Conservation (phyloP, 1,140 invertebrate genomes). For the Anastrepha ludens region DNA sequence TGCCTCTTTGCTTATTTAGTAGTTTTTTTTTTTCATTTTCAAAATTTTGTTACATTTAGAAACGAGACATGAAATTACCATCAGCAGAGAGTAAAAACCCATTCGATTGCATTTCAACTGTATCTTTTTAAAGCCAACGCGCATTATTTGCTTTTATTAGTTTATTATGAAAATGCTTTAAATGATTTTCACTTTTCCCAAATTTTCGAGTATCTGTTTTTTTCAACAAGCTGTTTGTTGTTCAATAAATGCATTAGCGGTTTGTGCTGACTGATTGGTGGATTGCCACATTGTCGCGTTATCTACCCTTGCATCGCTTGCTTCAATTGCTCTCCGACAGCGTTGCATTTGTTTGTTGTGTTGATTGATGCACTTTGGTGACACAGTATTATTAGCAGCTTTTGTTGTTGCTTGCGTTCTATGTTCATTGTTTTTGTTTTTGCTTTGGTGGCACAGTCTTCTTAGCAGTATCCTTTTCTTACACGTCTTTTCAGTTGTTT, state of each 20-base stretch:
- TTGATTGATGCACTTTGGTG: slow-evolving; percentile 45
- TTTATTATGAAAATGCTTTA: slow-evolving; percentile 29
- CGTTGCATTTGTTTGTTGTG: slow-evolving; percentile 22
- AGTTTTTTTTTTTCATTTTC: too few species aligned
- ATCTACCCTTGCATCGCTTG: not conserved
- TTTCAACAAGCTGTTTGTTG: slow-evolving; percentile 5
- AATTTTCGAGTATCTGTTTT: slow-evolving; percentile 14
- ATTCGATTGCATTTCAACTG: not conserved
- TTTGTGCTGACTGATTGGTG: slow-evolving; percentile 45
- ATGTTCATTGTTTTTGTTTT: not conserved
- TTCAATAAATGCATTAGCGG: slow-evolving; percentile 33
- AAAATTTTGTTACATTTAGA: not conserved
- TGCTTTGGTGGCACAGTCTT: too few species aligned
- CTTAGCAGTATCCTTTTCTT: not conserved
- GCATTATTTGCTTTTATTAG: not conserved
- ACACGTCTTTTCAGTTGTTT: not conserved
- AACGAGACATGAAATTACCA: slow-evolving; percentile 11
- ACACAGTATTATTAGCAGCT: slow-evolving; percentile 27
- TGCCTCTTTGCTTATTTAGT: too few species aligned
- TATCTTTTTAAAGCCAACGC: not conserved
- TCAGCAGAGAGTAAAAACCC: not conserved
- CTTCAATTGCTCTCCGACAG: not conserved
- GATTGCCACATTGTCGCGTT: slow-evolving; percentile 11
- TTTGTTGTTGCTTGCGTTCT: not conserved
- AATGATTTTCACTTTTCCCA: slow-evolving; percentile 38